Conservation (phyloP, 2,888 invertebrate genomes). For the Stenchaetothrips biformis region DNA sequence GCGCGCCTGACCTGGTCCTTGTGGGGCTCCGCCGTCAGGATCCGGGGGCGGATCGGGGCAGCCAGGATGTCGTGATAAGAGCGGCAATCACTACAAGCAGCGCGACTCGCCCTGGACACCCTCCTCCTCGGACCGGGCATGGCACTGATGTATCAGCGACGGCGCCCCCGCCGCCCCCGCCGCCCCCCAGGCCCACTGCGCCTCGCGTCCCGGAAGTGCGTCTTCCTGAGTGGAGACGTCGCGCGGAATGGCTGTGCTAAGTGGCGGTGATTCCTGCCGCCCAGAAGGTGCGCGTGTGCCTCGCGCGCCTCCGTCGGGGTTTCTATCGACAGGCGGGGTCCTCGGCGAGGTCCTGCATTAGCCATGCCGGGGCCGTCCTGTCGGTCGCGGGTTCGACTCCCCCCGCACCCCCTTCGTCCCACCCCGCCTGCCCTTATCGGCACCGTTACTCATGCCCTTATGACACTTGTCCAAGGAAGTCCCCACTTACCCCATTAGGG, state of each 20-base stretch:
- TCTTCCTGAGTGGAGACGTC: neutral
- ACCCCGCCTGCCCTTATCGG: neutral
- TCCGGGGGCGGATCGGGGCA: neutral
- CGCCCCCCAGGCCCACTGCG: neutral
- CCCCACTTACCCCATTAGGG: constrained; percentile 20
- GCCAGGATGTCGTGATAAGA: neutral
- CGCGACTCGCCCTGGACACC: neutral
- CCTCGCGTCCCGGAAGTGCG: neutral
- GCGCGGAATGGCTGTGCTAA: no score
- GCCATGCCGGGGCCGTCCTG: neutral
- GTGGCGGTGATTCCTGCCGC: no score
- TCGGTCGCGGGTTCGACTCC: neutral
- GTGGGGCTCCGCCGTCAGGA: neutral
- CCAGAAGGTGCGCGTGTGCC: no score
- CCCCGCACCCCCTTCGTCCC: neutral
- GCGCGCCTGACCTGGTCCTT: no score
- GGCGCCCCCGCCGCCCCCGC: neutral
- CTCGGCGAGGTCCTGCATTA: neutral
- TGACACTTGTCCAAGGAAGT: constrained; percentile 16
- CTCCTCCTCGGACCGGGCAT: neutral
- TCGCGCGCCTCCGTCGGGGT: no score
- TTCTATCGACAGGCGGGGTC: no score
- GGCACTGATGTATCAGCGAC: constrained; percentile 21
- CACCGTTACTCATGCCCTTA: constrained; percentile 24
- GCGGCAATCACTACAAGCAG: constrained; percentile 15